A percentile compares a stretch with the other conserved stretches of the same genome.
Conservation (phyloP, 2,113 vertebrate species). For the Grammatotria lemairii region DNA sequence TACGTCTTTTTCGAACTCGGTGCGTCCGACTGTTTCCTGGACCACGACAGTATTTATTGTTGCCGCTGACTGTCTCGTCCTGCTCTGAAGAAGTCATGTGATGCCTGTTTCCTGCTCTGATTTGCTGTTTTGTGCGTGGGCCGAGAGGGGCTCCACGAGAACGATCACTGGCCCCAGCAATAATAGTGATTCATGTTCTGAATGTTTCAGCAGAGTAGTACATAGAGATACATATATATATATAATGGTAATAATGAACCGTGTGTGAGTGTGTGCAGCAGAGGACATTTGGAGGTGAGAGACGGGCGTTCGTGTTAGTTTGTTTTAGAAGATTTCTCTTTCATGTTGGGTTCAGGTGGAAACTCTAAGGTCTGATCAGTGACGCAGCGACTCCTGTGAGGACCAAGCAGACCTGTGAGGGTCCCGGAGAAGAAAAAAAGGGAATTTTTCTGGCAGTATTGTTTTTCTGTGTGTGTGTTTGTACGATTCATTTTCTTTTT, state of each 20-base stretch:
- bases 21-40: neutral
- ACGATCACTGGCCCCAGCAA: conserved; percentile 43
- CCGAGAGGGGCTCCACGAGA: conserved; percentile 36
- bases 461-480: neutral
- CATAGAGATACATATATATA: neutral
- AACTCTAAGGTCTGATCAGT: neutral
- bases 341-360: neutral
- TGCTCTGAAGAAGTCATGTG: conserved; percentile 21
- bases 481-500: conserved; percentile 7
- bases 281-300: neutral
- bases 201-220: conserved; percentile 52
- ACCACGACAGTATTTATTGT: conserved; percentile 68
- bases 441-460: conserved; percentile 46
- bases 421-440: conserved; percentile 29
- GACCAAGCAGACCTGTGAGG: conserved; percentile 50
- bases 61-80: conserved; percentile 26
- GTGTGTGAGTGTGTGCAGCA: conserved; percentile 11
- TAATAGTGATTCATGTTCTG: conserved; percentile 52
- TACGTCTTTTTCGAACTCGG: neutral
- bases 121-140: conserved; percentile 32
- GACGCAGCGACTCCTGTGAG: neutral
- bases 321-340: neutral
- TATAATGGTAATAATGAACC: conserved; percentile 3
- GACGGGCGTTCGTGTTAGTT: neutral
- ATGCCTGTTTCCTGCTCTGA: conserved; percentile 31